Base-by-base conservation (phyloP, 2,888 invertebrate species). In the Drosophila paramelanica region DNA sequence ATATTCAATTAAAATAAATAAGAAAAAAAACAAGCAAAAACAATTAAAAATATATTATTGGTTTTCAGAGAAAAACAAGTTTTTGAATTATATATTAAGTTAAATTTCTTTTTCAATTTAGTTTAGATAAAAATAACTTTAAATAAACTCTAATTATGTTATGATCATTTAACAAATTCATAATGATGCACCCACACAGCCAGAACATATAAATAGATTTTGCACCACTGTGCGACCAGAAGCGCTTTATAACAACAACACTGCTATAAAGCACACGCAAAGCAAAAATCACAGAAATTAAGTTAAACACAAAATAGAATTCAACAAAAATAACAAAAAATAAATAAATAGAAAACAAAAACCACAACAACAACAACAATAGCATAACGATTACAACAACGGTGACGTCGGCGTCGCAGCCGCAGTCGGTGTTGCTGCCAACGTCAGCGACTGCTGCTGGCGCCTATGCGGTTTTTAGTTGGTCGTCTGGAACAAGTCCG, bases 321-420 rank as follows among this genome's bases (percentile, higher is more conserved):
- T 61, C 49, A 55, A 56, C 36, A 66, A 56, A 36, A 36, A n/a
- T n/a, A 57, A 51, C 13, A 49, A 51, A 74, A 60, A 53, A 38
- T 53, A 56, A 56, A 58, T 14, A 50, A 57, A 51, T 36, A 53
- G 25, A 45, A 36, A 42, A 72, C 47, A 6, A 20, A 69, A 50
- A 38, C 17, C 17, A 17, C 31, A 56, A 27, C 8, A 49, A 13
- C 25, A 51, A 57, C 23, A 10, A 2, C 42, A 68, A 71, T 65
- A 23, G 23, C 23, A 23, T 23, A 58, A 41, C 77, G 79, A 81
- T 86, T 81, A 78, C 81, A 85, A 62, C 81, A 81, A 75, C 74
- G 52, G 55, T 77, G 66, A 73, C 62, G 65, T 69, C 62, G 60
- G 50, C 51, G 66, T 47, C 62, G 55, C 58, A 3, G 58, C 47